Base-by-base conservation (phyloP, 2,888 invertebrate species). In the Schrankia costaestrigalis region DNA sequence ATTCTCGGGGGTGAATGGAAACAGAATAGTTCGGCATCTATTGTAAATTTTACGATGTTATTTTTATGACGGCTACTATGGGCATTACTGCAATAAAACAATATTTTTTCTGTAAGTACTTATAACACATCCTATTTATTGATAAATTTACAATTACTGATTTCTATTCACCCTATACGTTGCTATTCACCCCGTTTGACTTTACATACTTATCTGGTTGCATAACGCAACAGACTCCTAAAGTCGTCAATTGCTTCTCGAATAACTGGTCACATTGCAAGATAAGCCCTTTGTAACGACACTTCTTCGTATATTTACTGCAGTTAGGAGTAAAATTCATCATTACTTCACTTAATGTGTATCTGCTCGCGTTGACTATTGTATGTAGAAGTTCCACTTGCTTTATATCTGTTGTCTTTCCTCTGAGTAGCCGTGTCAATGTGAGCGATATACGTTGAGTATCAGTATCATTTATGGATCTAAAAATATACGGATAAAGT, bases 221-320 rank as follows among this genome's bases (percentile, higher is more conserved):
- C 59, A 74, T 64, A 0, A 78, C 61, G 40, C 86, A 86, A 44
- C 85, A 85, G 1, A 69, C 42, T 0, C 84, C 84, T 56, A 63
- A 70, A 3, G 50, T 44, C 0, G 75, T 82, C 2, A 77, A 14
- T 17, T 71, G 56, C 29, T 66, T 71, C 2, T 50, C 34, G 32
- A 85, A 84, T 11, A 86, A 39, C 3, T 44, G 10, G 1, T 48
- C 46, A 33, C 84, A 84, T 0, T 75, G 62, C 6, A 75, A 30
- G 12, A 53, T 37, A 0, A 23, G 31, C 8, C 49, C 37, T 30
- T 73, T 70, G 70, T 75, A 80, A 13, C 77, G 65, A 28, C 84
- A 86, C 18, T 46, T 63, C 12, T 41, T 51, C 1, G 67, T 45
- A 1, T 78, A 23, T 8, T 56, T 48, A 0, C 36, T 19, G 32